Conservation (phyloP, 2,888 invertebrate genomes). For the Sthenelais limicola region DNA sequence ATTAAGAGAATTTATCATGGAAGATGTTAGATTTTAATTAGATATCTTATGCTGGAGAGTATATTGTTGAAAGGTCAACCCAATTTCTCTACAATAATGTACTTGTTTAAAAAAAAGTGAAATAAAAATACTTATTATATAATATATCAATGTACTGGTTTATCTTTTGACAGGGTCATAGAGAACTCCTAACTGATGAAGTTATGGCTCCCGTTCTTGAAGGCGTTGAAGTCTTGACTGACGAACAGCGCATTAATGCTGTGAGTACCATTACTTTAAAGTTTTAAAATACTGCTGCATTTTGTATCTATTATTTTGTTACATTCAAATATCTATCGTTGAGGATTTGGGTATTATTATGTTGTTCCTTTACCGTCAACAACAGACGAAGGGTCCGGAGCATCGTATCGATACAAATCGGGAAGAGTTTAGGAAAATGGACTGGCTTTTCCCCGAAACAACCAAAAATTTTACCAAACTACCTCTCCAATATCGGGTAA, state of each 20-base stretch:
- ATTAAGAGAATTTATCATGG: no score
- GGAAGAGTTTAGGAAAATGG: slow-evolving; percentile 37
- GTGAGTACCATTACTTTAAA: no score
- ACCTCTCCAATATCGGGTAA: slow-evolving; percentile 69
- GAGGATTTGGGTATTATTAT: no score
- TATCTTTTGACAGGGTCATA: slow-evolving; percentile 60
- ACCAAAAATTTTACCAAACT: slow-evolving; percentile 71
- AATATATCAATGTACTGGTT: no score
- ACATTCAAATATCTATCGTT: no score
- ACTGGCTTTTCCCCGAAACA: slow-evolving; percentile 68
- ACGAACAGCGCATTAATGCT: slow-evolving; percentile 65
- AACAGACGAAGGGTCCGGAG: slow-evolving; percentile 59
- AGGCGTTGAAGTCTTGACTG: slow-evolving; percentile 61
- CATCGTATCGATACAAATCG: slow-evolving; percentile 53
- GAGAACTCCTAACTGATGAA: slow-evolving; percentile 68
- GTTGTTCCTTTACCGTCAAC: slow-evolving; percentile 44
- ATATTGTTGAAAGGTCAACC: no score
- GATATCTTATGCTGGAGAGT: no score
- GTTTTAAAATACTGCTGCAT: no score
- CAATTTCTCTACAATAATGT: no score
- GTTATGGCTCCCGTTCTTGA: slow-evolving; percentile 64
- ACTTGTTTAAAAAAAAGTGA: no score
- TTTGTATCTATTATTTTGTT: no score
- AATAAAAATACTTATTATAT: neutral
- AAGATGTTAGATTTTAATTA: no score